Conservation (phyloP, 2,888 invertebrate genomes). For the Tetragonisca angustula region DNA sequence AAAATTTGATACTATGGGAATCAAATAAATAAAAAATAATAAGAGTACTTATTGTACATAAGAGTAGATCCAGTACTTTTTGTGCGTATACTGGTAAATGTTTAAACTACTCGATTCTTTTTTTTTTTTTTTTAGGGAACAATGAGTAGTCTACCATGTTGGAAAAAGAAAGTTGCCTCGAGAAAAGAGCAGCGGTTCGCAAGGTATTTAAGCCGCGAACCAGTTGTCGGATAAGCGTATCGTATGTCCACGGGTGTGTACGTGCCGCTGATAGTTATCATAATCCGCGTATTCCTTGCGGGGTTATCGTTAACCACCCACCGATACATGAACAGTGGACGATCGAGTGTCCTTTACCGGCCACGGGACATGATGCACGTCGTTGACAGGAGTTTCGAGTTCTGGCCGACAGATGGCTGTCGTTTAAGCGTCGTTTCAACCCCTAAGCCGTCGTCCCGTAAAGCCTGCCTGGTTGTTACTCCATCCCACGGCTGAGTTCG, state of each 20-base stretch:
- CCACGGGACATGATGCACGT: constrained; percentile 69
- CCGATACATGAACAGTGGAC: constrained; percentile 75
- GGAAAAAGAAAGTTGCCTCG: not conserved
- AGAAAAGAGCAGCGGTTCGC: constrained; percentile 3
- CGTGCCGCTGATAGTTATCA: constrained; percentile 62
- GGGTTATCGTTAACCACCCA: constrained; percentile 80
- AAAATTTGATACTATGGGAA: too few relatives aligned
- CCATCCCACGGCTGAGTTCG: constrained; percentile 70
- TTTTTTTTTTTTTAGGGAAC: too few relatives aligned
- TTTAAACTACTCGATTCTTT: not conserved
- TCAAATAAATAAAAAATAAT: too few relatives aligned
- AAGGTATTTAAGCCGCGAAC: constrained; percentile 27
- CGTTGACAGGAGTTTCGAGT: constrained; percentile 78
- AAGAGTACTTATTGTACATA: too few relatives aligned
- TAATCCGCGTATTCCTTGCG: constrained; percentile 49
- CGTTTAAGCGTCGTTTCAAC: constrained; percentile 80
- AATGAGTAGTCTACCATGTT: not conserved
- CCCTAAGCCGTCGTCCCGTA: constrained; percentile 68
- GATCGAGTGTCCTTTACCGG: constrained; percentile 78
- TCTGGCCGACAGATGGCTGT: constrained; percentile 81
- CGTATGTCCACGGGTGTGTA: constrained; percentile 8
- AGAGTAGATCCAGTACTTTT: too few relatives aligned
- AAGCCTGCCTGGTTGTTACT: constrained; percentile 58
- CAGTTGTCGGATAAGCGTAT: constrained; percentile 38
- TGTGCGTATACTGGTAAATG: not conserved